Evolutionary conservation across 92 coral and sea anemone genomes (phyloP).

Genomic region (Palythoa grandis): DNA sequence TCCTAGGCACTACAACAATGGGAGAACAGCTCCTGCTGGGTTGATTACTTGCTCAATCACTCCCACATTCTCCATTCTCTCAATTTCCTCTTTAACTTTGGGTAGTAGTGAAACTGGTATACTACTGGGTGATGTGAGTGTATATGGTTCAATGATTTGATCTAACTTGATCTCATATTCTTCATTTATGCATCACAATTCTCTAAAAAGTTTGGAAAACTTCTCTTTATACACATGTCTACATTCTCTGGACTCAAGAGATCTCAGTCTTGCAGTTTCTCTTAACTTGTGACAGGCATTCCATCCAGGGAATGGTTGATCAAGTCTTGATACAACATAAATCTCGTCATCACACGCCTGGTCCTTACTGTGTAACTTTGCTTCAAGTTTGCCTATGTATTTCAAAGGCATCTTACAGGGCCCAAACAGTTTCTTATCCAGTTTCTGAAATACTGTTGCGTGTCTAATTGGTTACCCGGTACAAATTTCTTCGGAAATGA

Average conservation of each 20-base stretch:
- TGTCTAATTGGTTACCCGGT: not conserved
- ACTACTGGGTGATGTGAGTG: not conserved
- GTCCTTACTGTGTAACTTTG: not conserved
- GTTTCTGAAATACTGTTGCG: conserved; percentile 8
- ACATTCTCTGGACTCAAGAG: conserved; percentile 30
- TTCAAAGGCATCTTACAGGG: conserved; percentile 32
- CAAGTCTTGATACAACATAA: conserved; percentile 39
- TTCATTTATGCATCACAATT: not conserved
- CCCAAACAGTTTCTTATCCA: conserved; percentile 24
- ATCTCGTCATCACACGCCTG: conserved; percentile 33
- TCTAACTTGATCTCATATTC: not conserved
- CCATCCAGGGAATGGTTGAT: conserved; percentile 32
- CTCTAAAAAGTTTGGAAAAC: not conserved
- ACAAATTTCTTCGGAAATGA: conserved; percentile 9
- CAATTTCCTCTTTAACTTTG: not conserved
- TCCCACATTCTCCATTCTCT: conserved; percentile 33
- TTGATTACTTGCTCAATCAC: conserved; percentile 26
- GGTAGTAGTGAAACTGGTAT: not conserved
- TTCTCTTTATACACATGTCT: not conserved
- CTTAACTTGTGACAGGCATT: conserved; percentile 5
- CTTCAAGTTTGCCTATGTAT: conserved; percentile 40
- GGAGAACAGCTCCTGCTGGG: conserved; percentile 18
- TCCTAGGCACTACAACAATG: conserved; percentile 19
- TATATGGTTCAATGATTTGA: too few relatives aligned
- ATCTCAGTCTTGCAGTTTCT: not conserved